Base-by-base conservation (phyloP, 2,888 invertebrate genomes). In the Diarsia brunnea region DNA sequence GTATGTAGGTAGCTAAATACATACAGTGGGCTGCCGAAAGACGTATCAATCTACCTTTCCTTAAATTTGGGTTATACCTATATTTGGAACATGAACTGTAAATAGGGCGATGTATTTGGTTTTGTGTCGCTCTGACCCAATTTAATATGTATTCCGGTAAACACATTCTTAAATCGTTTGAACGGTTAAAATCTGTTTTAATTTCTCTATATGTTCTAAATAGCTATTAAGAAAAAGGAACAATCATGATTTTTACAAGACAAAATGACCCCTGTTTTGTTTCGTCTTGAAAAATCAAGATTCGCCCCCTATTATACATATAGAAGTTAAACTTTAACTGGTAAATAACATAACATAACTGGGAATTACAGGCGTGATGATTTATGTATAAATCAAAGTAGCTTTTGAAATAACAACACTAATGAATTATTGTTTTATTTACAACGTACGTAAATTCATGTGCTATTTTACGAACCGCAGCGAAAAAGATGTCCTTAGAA, bases 401-500 rank as follows among this genome's bases (percentile, higher is more conserved):
- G 24, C 7, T 24, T 16, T 16, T 55, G n/a, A 55, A 24, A 24
- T 55, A n/a, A n/a, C 53, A 14, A 12, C 12, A 55, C 5, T 53
- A 24, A 24, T 24, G 5, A 24, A 24, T 14, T 14, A 55, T 55
- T 55, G 5, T 38, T 38, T 38, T 38, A 38, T 5, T 38, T 38
- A 38, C 38, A 38, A 31, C 4, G 31, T n/a, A n/a, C n/a, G n/a
- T n/a, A n/a, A n/a, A n/a, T n/a, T n/a, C n/a, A n/a, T n/a, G n/a
- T n/a, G n/a, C n/a, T 58, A 67, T 43, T 61, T 47, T 16, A 53
- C 27, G 16, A 1, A 27, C 3, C 14, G 14, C 8, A 43, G 16
- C 24, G 61, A 19, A 65, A 78, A 75, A 69, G 7, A 60, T 31
- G 24, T 45, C 49, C 12, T 31, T 19, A 21, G 16, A 53, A 61